Base-by-base conservation (phyloP, 1,140 invertebrate species). In the Mactra quadrangularis region DNA sequence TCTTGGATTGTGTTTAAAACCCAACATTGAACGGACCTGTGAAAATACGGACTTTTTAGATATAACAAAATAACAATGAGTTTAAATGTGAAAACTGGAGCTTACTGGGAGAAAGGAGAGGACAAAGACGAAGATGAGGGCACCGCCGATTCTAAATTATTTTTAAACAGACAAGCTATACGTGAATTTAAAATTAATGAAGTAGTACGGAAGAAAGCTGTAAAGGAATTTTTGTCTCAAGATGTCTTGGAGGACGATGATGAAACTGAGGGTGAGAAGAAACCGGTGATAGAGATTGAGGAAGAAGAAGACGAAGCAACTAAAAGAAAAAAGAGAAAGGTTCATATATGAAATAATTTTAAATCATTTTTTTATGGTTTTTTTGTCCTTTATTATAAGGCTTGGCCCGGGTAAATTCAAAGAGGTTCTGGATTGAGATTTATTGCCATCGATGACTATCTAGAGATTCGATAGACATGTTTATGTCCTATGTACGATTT, bases 301-400 rank as follows among this genome's bases (percentile, higher is more conserved):
- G 81, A 83, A 27, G 60, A 74, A 13, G 70, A 57, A 33, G 83
- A 84, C 25, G 53, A 79, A 75, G 29, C 75, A 13, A 71, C 27
- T 3, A 81, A 71, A 38, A 47, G 47, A 53, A 81, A 81, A 35
- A 70, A 57, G 25, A 66, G 52, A 81, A 81, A 81, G 77, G 77
- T 81, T 29, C 6, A n/a, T 71, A 27, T 66, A 29, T 31, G 31
- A 31, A 22, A 60, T 22, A 6, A 60, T 27, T 17, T 22, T 27
- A n/a, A n/a, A n/a, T n/a, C n/a, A n/a, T n/a, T n/a, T n/a, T n/a
- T n/a, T n/a, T n/a, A n/a, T n/a, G n/a, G 0, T n/a, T 50, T n/a
- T n/a, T n/a, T n/a, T n/a, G n/a, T n/a, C n/a, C n/a, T n/a, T n/a
- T n/a, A n/a, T n/a, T n/a, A n/a, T n/a, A n/a, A n/a, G n/a, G n/a